phyloP scores from a whole-genome alignment of 2,888 invertebrate species.

The Polydrusus pterygomalis region DNA sequence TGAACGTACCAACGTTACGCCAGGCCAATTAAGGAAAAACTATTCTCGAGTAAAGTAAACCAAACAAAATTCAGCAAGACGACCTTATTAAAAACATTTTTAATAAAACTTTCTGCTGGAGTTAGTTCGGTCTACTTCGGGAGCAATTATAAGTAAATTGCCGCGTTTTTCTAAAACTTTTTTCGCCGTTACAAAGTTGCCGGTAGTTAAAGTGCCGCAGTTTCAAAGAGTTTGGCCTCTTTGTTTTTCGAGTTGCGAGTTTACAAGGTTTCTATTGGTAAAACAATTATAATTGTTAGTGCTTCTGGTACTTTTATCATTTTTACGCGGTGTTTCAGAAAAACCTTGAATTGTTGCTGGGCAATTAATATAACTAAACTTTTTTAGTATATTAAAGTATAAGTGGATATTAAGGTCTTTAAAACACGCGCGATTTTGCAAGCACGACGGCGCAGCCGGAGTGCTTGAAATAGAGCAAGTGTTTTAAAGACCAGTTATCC shows the following conservation, averaged over 20 bases:
- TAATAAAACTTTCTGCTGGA: neutral
- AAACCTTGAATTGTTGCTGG: too few species aligned
- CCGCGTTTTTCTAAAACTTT: conserved; percentile 9
- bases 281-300: neutral
- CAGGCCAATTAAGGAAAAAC: neutral
- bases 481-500: too few species aligned
- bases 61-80: neutral
- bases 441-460: too few species aligned
- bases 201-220: neutral
- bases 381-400: too few species aligned
- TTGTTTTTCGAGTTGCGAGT: conserved; percentile 9
- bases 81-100: conserved; percentile 5
- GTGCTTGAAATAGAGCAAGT: too few species aligned
- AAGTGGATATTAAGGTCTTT: too few species aligned
- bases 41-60: neutral
- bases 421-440: too few species aligned
- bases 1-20: neutral
- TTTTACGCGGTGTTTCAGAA: too few species aligned
- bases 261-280: neutral
- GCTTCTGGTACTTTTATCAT: too few species aligned
- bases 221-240: conserved; percentile 5
- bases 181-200: neutral
- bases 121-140: conserved; percentile 7
- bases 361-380: too few species aligned
- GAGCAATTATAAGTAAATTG: conserved; percentile 20